Base-by-base conservation (phyloP, 53 echinoderm and acorn worm species). In the Glandiceps talaboti region DNA sequence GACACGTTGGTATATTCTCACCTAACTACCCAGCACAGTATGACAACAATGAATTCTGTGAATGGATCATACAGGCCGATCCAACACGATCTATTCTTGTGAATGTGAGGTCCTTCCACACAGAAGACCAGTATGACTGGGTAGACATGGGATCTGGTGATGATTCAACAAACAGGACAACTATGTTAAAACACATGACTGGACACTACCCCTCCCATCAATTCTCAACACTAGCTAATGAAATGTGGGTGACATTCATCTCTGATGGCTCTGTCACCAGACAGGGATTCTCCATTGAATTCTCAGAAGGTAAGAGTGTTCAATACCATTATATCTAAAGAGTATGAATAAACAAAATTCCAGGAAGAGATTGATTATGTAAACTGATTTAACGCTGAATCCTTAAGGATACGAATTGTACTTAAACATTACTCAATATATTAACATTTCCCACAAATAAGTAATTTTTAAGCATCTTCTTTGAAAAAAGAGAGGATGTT, bases 221-320 rank as follows among this genome's bases (percentile, higher is more conserved):
- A 30, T 33, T 92, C 30, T 84, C 91, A 76, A 73, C 91, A 28
- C 84, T 81, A 27, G 82, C 82, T 27, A 83, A 87, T 27, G 77
- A 45, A 1, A 92, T 80, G 0, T 94, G 94, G 94, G 73, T 94
- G 14, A 32, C 76, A 30, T 94, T 94, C 77, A 86, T 83, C 0
- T 90, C 94, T 64, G 94, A 94, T 75, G 32, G 76, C 26, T 79
- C 88, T 10, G 73, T 27, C 30, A 82, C 32, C 12, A 31, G 0
- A 1, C 32, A 27, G 26, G 94, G 91, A 14, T 94, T 94, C 84
- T 82, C 82, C 1, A 33, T 94, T 1, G 25, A 27, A 14, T 79
- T 90, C 25, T 79, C 81, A 76, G 85, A 84, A 84, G 86, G 64
- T 45, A 20, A 45, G 64, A n/a, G n/a, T n/a, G n/a, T n/a, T n/a